Percentiles rank a stretch among this genome's conserved stretches.
These are phyloP conservation scores for Cataglyphis livida DNA, from an alignment of 2,888 invertebrate species.

Conservation along the genomic window DNA sequence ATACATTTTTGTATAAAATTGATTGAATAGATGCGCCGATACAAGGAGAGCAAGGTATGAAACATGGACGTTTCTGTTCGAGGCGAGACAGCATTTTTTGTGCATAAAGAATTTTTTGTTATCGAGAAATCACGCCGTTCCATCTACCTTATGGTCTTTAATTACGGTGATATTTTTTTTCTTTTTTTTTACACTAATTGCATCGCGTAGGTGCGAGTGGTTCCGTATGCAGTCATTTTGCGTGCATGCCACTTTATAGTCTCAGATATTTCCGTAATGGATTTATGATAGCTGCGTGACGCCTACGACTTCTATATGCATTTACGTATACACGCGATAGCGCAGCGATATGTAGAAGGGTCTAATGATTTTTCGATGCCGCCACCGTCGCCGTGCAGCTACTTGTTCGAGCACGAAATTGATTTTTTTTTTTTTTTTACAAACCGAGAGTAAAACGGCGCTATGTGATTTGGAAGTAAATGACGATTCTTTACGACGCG, in stretches of 20 bases:
- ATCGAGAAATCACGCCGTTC: slow-evolving; percentile 1
- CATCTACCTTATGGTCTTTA: slow-evolving; percentile 25
- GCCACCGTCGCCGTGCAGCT: slow-evolving; percentile 36
- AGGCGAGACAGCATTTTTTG: slow-evolving; percentile 8
- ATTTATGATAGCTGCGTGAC: slow-evolving; percentile 67
- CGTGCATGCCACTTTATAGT: slow-evolving; percentile 63
- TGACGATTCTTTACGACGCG: slow-evolving; percentile 15
- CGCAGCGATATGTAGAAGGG: slow-evolving; percentile 46
- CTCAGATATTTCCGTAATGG: slow-evolving; percentile 68
- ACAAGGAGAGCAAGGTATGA: background rate
- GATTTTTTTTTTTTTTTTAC: slow-evolving; percentile 49
- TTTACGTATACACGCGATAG: slow-evolving; percentile 58
- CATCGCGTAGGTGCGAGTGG: slow-evolving; percentile 16
- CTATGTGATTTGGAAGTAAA: slow-evolving; percentile 20
- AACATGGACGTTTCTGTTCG: background rate
- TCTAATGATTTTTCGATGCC: slow-evolving; percentile 67
- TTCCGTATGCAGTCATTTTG: slow-evolving; percentile 24
- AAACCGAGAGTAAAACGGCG: slow-evolving; percentile 23
- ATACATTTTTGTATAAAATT: background rate
- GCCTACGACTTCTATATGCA: slow-evolving; percentile 40
- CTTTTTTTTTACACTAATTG: slow-evolving; percentile 29
- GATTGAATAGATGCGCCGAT: background rate
- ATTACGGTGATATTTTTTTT: slow-evolving; percentile 31
- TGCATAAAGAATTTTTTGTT: slow-evolving; percentile 22
- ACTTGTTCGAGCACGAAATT: slow-evolving; percentile 65